A percentile compares a stretch with the other conserved stretches of the same genome.
Evolutionary conservation across 2,888 invertebrate genomes (phyloP).

Genomic region (Sympetrum striolatum): DNA sequence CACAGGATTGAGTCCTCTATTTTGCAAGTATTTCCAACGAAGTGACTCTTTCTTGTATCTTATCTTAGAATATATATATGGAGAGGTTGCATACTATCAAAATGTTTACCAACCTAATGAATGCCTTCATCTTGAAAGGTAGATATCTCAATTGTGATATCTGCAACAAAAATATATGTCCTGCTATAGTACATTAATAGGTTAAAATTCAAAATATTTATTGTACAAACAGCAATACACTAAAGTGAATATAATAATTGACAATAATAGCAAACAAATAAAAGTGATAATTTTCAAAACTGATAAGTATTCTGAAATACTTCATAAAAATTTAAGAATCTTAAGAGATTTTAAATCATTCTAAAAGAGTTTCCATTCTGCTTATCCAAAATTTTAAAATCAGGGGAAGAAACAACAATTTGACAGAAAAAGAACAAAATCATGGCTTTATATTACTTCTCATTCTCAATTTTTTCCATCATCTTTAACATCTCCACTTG

Average conservation of each 20-base stretch:
- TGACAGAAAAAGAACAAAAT: neutral
- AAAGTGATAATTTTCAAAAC: neutral
- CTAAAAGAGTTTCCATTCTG: neutral
- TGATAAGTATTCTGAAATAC: neutral
- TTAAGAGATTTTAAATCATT: neutral
- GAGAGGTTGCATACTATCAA: too few relatives aligned
- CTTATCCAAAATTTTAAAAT: neutral
- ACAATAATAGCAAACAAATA: neutral
- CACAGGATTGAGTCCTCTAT: too few relatives aligned
- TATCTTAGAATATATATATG: too few relatives aligned
- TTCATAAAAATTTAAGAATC: neutral
- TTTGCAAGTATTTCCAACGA: too few relatives aligned
- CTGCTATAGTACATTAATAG: too few relatives aligned
- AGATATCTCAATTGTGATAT: too few relatives aligned
- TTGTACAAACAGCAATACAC: conserved; percentile 25
- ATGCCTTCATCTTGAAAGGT: too few relatives aligned
- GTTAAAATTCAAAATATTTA: conserved; percentile 21
- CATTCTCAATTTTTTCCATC: conserved; percentile 32
- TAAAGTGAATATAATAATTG: neutral
- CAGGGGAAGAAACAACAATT: neutral
- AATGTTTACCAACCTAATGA: too few relatives aligned
- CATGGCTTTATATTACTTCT: conserved; percentile 9
- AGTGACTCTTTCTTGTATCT: too few relatives aligned
- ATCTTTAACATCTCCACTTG: conserved; percentile 48
- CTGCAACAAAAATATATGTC: too few relatives aligned